These are phyloP conservation scores for Ariopsis seemanni DNA, from an alignment of 2,113 vertebrate species.

Conservation along the genomic window DNA sequence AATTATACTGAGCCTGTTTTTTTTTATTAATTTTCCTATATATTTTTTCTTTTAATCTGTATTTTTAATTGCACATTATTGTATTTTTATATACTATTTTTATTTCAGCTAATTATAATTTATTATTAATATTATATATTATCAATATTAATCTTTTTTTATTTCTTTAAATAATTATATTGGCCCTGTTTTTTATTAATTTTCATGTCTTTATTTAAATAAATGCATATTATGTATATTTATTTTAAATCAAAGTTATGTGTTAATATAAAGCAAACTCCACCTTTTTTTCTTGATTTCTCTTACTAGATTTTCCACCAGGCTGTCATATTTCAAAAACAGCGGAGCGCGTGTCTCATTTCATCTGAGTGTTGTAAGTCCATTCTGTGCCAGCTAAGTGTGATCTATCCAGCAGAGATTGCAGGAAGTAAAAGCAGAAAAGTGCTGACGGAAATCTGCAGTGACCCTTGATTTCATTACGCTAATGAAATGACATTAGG, in stretches of 20 bases:
- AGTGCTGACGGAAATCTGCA: constrained; percentile 35
- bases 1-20: too few relatives aligned
- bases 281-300: neutral
- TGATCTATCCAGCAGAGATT: constrained; percentile 21
- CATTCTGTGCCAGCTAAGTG: neutral
- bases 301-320: neutral
- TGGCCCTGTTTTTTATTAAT: too few relatives aligned
- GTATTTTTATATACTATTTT: too few relatives aligned
- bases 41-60: too few relatives aligned
- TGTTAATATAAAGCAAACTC: neutral
- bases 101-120: neutral
- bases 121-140: neutral
- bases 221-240: neutral
- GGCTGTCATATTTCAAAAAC: neutral
- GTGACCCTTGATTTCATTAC: constrained; percentile 35
- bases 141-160: neutral
- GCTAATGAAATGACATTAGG: constrained; percentile 41
- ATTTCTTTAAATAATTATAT: too few relatives aligned
- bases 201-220: neutral
- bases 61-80: too few relatives aligned
- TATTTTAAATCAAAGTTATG: too few relatives aligned
- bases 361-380: neutral
- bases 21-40: too few relatives aligned
- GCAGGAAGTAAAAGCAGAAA: constrained; percentile 27
- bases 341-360: neutral